phyloP scores from a whole-genome alignment of 2,113 vertebrate genomes.

The Panthera leo region DNA sequence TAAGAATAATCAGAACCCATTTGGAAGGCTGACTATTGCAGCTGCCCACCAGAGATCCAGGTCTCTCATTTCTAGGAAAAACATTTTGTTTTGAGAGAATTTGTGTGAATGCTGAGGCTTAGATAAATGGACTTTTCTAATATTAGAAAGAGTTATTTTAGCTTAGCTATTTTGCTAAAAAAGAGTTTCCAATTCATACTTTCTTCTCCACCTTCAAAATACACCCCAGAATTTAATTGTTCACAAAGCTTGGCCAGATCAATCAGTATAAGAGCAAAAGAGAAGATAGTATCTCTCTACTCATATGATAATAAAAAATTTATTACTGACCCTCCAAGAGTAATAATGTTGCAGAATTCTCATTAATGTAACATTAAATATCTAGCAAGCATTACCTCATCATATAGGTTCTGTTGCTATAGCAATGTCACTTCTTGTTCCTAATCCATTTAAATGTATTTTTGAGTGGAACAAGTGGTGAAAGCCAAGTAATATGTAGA shows the following conservation, averaged over 20 bases:
- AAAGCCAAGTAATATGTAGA: background rate
- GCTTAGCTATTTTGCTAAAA: slow-evolving; percentile 8
- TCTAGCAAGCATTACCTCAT: slow-evolving; percentile 60
- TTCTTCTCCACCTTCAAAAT: slow-evolving; percentile 32
- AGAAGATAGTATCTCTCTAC: background rate
- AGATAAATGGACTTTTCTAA: background rate
- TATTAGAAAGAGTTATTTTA: background rate
- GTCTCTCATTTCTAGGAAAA: background rate
- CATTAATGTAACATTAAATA: slow-evolving; percentile 73
- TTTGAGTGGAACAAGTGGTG: slow-evolving; percentile 30
- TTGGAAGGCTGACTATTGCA: background rate
- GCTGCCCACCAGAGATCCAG: background rate
- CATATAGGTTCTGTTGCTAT: background rate
- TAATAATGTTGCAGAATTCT: slow-evolving; percentile 41
- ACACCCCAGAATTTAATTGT: slow-evolving; percentile 9
- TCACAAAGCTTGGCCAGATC: slow-evolving; percentile 39
- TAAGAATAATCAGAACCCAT: background rate
- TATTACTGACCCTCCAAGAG: slow-evolving; percentile 30
- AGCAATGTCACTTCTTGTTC: background rate
- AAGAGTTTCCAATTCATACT: slow-evolving; percentile 5
- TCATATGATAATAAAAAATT: slow-evolving; percentile 54
- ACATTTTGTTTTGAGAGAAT: background rate
- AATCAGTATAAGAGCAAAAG: background rate
- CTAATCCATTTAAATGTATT: slow-evolving; percentile 53
- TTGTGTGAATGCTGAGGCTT: background rate